Conservation (phyloP, 2,888 invertebrate species). For the Drosophila neonasuta region DNA sequence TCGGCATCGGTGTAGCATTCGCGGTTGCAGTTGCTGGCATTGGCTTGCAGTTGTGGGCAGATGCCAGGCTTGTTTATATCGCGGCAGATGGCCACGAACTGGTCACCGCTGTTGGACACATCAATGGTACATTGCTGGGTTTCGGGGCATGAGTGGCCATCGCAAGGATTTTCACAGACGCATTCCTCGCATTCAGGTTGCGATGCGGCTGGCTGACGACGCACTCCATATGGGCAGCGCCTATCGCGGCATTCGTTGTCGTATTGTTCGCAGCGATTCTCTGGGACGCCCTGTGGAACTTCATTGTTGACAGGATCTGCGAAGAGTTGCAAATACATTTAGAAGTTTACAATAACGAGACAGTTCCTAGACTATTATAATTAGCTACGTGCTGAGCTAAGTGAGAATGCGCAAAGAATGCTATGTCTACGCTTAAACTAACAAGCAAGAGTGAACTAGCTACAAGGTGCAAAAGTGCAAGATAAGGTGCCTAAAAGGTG, state of each 20-base stretch:
- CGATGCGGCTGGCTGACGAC: slow-evolving; percentile 84
- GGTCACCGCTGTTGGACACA: slow-evolving; percentile 75
- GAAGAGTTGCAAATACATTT: background rate
- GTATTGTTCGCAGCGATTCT: slow-evolving; percentile 84
- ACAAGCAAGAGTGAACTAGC: slow-evolving; percentile 45
- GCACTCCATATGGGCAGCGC: slow-evolving; percentile 88
- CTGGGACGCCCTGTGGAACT: slow-evolving; percentile 68
- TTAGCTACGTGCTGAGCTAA: slow-evolving; percentile 61
- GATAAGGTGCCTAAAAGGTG: slow-evolving; percentile 39
- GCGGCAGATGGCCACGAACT: slow-evolving; percentile 80
- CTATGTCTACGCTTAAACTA: slow-evolving; percentile 45
- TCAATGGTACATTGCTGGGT: slow-evolving; percentile 88
- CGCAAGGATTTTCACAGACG: slow-evolving; percentile 90
- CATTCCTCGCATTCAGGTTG: slow-evolving; percentile 87
- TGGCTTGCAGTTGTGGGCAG: slow-evolving; percentile 84
- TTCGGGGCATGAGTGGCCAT: slow-evolving; percentile 84
- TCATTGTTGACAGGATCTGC: slow-evolving; percentile 54
- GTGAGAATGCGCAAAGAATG: slow-evolving; percentile 59
- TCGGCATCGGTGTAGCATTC: slow-evolving; percentile 92
- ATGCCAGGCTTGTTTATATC: slow-evolving; percentile 86
- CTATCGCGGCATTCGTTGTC: slow-evolving; percentile 85
- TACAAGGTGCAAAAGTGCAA: slow-evolving; percentile 33
- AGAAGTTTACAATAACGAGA: background rate
- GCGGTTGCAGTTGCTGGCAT: slow-evolving; percentile 85
- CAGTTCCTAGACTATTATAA: slow-evolving; percentile 5